These are phyloP conservation scores for Condylostylus longicornis DNA, from an alignment of 1,140 invertebrate genomes.

Conservation along the genomic window DNA sequence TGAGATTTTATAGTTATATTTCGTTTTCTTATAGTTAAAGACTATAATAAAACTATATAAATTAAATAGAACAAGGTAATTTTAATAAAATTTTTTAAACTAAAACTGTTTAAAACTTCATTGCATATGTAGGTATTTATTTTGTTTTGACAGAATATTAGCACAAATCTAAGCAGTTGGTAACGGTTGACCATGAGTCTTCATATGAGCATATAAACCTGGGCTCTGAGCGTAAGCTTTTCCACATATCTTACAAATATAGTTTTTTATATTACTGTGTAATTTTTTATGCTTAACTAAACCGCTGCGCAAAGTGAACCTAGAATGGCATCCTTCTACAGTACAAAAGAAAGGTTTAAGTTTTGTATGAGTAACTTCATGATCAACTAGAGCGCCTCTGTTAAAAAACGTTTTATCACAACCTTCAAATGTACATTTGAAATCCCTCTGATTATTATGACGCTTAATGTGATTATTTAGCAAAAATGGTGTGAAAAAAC, in stretches of 20 bases:
- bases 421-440: constrained; percentile 16
- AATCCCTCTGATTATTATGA: constrained; percentile 20
- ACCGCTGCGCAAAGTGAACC: constrained; percentile 25
- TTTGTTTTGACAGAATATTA: too few relatives aligned
- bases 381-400: constrained; percentile 19
- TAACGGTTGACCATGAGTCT: too few relatives aligned
- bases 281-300: constrained; percentile 24
- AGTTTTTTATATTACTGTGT: constrained; percentile 37
- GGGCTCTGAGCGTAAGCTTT: constrained; percentile 42
- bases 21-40: too few relatives aligned
- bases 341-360: constrained; percentile 36
- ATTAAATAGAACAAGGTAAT: too few relatives aligned
- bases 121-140: too few relatives aligned
- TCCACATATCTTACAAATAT: constrained; percentile 37
- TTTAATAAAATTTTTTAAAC: too few relatives aligned
- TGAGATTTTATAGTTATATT: too few relatives aligned
- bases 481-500: too few relatives aligned
- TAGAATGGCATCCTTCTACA: constrained; percentile 34
- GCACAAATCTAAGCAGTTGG: too few relatives aligned
- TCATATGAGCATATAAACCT: constrained; percentile 38
- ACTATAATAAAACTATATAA: too few relatives aligned
- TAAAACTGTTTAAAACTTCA: too few relatives aligned
- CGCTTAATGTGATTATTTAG: constrained; percentile 20
- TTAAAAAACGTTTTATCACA: constrained; percentile 23
- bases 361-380: constrained; percentile 33